Conservation (phyloP, 2,113 vertebrate genomes). For the Microtus ochrogaster region DNA sequence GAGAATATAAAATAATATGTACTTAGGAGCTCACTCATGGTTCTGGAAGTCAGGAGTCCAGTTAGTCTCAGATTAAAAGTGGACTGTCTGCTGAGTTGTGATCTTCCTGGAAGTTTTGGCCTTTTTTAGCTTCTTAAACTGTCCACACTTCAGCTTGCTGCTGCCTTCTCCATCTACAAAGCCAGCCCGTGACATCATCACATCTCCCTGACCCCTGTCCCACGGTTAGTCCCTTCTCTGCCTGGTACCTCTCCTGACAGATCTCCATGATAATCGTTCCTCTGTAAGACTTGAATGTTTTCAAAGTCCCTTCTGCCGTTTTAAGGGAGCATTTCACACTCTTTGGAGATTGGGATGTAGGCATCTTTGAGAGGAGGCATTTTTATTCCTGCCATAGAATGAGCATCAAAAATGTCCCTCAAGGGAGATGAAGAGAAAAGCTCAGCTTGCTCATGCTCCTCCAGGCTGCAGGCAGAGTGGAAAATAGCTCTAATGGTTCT, state of each 20-base stretch:
- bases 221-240: background rate
- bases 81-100: background rate
- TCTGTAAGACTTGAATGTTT: too few relatives aligned
- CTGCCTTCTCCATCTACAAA: too few relatives aligned
- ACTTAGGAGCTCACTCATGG: accelerated
- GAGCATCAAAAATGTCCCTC: background rate
- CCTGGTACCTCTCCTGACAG: background rate
- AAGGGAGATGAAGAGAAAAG: background rate
- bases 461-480: background rate
- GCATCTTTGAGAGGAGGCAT: background rate
- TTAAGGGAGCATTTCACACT: background rate
- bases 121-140: background rate
- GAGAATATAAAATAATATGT: background rate
- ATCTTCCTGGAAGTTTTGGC: too few relatives aligned
- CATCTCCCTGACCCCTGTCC: background rate
- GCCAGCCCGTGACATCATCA: background rate
- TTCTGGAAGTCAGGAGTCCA: background rate
- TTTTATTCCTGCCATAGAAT: background rate
- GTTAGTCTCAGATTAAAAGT: too few relatives aligned
- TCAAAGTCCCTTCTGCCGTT: too few relatives aligned
- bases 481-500: background rate
- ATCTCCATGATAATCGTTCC: background rate
- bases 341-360: background rate
- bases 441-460: background rate
- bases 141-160: accelerated